Evolutionary conservation across 2,797 vertebrate species (phyloP), one percentile per base, ranked within the genome.

Genomic region (Ciconia nigra): DNA sequence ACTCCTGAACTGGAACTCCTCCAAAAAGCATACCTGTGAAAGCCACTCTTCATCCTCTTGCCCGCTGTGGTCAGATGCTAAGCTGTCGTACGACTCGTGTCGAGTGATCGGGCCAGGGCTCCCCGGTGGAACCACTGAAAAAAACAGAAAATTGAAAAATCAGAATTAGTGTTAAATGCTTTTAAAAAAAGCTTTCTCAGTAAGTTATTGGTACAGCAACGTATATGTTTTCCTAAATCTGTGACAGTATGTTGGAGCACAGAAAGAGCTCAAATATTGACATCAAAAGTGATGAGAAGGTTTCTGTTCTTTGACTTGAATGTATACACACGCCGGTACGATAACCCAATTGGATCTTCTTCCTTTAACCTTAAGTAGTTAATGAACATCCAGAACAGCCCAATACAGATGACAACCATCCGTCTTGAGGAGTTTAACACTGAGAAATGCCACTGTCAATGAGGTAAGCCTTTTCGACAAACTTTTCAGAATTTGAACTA

Each of bases 41-140:
- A 99, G 99, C 99, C 99, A 99, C 97, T 99, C 99, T 94, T 99
- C 99, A 28, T 99, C 99, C 87, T 99, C 99, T 81, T 99, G 99
- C 51, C 99, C 99, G 8, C 99, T 99, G 97, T 99, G 99, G 97
- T 99, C 99, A 0, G 99, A 99, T 0, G 99, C 98, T 95, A 99
- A 97, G 95, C 99, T 99, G 98, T 99, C 99, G 13, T 99, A 99
- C 0, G 99, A 99, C 95, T 99, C 99, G 1, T 99, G 99, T 1
- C 99, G 98, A 58, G 99, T 99, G 97, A 99, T 99, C 10, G 99
- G 99, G 2, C 99, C 99, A 3, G 99, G 99, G 94, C 99, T 99
- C 92, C 99, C 99, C 3, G 99, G 99, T 8, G 99, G 99, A 76
- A 98, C 98, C 87, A 99, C 99, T 99, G 95, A 69, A 95, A 84